Evolutionary conservation across 2,797 vertebrate species (phyloP).

Genomic region (Tarsius wallacei): DNA sequence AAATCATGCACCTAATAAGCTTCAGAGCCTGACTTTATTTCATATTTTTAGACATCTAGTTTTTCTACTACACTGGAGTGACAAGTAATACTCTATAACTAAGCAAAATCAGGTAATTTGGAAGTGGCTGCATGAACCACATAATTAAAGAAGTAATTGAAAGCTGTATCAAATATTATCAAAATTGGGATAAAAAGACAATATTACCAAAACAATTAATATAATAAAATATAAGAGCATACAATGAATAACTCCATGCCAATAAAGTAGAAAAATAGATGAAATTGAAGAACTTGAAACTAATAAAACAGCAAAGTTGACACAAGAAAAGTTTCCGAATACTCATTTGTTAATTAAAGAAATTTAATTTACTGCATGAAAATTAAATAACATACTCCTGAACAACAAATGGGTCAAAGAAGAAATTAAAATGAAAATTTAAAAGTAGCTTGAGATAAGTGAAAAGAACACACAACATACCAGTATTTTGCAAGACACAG

Average conservation of each 20-base stretch:
- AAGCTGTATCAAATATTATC: neutral
- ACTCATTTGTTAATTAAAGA: conserved; percentile 10
- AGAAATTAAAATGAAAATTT: neutral
- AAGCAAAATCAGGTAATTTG: neutral
- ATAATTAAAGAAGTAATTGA: neutral
- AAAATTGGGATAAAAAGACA: neutral
- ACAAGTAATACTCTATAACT: neutral
- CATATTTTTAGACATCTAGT: neutral
- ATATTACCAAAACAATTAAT: neutral
- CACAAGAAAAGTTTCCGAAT: neutral
- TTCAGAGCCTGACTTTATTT: neutral
- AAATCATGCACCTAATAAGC: neutral
- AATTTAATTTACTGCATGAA: neutral
- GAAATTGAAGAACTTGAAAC: conserved; percentile 41
- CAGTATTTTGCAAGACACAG: neutral
- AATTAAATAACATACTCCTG: neutral
- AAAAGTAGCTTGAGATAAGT: neutral
- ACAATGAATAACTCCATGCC: neutral
- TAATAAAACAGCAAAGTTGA: neutral
- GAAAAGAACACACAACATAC: neutral
- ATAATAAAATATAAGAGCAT: neutral
- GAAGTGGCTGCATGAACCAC: neutral
- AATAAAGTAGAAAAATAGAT: conserved; percentile 1
- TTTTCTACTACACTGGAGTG: neutral
- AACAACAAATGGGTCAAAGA: neutral